Conservation (phyloP, 1,140 invertebrate genomes). For the Neodiprion pinetum region DNA sequence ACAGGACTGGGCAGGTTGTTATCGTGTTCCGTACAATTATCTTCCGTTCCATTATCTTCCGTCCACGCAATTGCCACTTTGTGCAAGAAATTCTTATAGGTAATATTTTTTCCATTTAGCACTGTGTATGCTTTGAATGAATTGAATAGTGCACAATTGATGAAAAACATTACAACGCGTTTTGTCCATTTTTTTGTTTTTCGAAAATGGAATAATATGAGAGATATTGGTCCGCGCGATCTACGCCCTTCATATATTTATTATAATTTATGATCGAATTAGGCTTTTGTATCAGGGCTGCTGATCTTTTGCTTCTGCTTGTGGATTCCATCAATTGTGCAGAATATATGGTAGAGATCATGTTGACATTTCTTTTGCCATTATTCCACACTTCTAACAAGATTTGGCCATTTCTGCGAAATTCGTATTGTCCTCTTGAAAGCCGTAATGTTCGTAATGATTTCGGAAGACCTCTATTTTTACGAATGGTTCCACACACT, state of each 20-base stretch:
- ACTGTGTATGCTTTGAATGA: slow-evolving; percentile 5
- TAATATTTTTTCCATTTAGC: background rate
- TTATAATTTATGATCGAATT: slow-evolving; percentile 17
- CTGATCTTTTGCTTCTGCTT: slow-evolving; percentile 17
- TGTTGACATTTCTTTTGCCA: slow-evolving; percentile 13
- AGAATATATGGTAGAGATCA: slow-evolving; percentile 12
- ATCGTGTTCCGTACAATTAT: slow-evolving; percentile 8
- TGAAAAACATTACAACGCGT: slow-evolving; percentile 12
- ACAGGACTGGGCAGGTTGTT: slow-evolving; percentile 6
- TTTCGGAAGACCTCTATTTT: background rate
- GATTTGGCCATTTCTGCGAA: slow-evolving; percentile 15
- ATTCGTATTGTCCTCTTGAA: slow-evolving; percentile 15
- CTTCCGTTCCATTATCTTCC: background rate
- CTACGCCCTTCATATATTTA: slow-evolving; percentile 26
- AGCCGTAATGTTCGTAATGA: background rate
- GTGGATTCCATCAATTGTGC: slow-evolving; percentile 17
- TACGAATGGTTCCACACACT: slow-evolving; percentile 10
- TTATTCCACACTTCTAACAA: slow-evolving; percentile 16
- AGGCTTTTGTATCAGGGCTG: slow-evolving; percentile 16
- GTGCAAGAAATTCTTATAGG: slow-evolving; percentile 13
- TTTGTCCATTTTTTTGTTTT: slow-evolving; percentile 21
- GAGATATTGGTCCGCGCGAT: slow-evolving; percentile 28
- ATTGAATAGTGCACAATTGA: slow-evolving; percentile 10
- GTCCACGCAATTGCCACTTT: slow-evolving; percentile 20
- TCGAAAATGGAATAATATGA: background rate